Percentiles rank a stretch among this genome's conserved stretches.
phyloP scores from a whole-genome alignment of 2,888 invertebrate species.

The Rhagonycha lutea region DNA sequence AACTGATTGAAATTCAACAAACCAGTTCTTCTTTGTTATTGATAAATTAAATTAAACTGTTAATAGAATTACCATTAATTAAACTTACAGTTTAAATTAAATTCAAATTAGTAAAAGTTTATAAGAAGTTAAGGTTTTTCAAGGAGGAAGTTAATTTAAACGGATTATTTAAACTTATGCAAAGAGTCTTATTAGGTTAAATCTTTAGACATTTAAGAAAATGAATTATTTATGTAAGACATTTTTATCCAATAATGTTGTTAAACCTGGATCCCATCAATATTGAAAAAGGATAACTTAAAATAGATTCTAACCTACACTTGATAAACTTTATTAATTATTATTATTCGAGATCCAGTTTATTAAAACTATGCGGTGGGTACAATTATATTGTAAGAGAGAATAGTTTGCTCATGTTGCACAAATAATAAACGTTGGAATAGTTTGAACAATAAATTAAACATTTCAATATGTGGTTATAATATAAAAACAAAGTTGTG shows the following conservation, averaged over 20 bases:
- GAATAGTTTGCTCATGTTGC: not conserved
- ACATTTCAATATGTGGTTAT: not conserved
- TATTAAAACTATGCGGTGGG: not conserved
- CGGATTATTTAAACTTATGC: not conserved
- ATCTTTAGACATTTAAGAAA: not conserved
- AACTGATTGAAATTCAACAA: not conserved
- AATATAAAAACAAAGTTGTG: not conserved
- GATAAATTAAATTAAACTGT: not conserved
- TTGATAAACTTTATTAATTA: not conserved
- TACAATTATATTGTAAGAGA: not conserved
- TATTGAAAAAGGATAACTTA: not conserved
- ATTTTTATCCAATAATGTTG: not conserved
- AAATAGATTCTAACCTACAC: not conserved
- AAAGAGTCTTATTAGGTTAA: not conserved
- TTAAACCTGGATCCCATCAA: not conserved
- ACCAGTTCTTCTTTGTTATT: not conserved
- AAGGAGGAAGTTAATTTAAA: not conserved
- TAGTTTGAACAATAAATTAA: not conserved
- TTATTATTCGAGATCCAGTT: not conserved
- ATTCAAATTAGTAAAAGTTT: not conserved
- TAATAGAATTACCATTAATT: not conserved
- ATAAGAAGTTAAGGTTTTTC: not conserved
- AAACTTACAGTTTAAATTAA: not conserved
- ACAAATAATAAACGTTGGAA: not conserved
- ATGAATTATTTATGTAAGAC: not conserved